Conservation (phyloP, 2,797 vertebrate genomes). For the Hozukius guyotensis region DNA sequence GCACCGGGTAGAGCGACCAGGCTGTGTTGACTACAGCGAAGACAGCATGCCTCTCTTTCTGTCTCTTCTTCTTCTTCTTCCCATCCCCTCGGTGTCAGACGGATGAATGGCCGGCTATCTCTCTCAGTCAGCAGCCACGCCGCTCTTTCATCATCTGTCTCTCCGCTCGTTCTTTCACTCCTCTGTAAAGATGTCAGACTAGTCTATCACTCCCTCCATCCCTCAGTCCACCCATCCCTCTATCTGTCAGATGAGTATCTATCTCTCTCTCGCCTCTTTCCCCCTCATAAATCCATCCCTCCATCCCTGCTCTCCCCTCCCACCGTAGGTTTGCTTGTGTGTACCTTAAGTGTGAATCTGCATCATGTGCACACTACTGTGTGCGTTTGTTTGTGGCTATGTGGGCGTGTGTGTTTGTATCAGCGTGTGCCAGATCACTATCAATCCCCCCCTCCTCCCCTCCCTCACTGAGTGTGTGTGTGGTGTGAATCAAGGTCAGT, state of each 20-base stretch:
- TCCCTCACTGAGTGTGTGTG: slow-evolving; percentile 35
- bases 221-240: slow-evolving; percentile 49
- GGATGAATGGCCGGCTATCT: slow-evolving; percentile 69
- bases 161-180: slow-evolving; percentile 60
- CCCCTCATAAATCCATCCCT: slow-evolving; percentile 24
- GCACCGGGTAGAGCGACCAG: slow-evolving; percentile 37
- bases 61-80: slow-evolving; percentile 16
- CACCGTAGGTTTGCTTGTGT: not conserved
- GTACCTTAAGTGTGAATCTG: slow-evolving; percentile 14
- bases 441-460: slow-evolving; percentile 8
- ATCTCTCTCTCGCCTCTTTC: slow-evolving; percentile 30
- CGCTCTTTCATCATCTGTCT: slow-evolving; percentile 72
- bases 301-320: not conserved
- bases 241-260: slow-evolving; percentile 62
- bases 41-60: slow-evolving; percentile 2
- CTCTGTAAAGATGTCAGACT: slow-evolving; percentile 67
- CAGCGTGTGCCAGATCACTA: slow-evolving; percentile 57
- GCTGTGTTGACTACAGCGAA: slow-evolving; percentile 66
- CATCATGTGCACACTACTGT: not conserved
- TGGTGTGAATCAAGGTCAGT: slow-evolving; percentile 81
- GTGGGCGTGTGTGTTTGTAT: slow-evolving; percentile 22
- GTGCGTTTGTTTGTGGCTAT: slow-evolving; percentile 25
- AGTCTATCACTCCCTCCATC: slow-evolving; percentile 64
- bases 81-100: slow-evolving; percentile 52
- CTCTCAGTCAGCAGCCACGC: slow-evolving; percentile 63